These are phyloP conservation scores for Arenicola marina DNA, from an alignment of 2,888 invertebrate genomes.

Conservation along the genomic window DNA sequence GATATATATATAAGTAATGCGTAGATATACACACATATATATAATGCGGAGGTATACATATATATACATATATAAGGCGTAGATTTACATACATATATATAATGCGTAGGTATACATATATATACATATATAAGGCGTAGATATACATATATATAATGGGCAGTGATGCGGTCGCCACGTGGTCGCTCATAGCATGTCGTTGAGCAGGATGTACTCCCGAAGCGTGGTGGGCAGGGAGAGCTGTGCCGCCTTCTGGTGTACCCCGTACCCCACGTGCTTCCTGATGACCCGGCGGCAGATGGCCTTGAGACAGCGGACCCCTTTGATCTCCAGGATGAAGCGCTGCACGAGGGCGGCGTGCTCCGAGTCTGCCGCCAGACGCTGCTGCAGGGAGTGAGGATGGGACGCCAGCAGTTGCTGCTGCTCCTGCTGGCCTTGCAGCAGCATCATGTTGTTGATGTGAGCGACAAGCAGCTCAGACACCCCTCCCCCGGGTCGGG, in stretches of 20 bases:
- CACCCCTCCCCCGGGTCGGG: neutral
- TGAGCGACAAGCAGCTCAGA: neutral
- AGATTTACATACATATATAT: no score
- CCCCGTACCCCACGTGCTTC: constrained; percentile 52
- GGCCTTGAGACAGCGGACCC: constrained; percentile 53
- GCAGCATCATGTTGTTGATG: constrained; percentile 25
- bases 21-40: no score
- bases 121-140: no score
- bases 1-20: no score
- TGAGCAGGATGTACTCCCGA: constrained; percentile 55
- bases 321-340: constrained; percentile 48
- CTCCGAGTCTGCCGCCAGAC: constrained; percentile 37
- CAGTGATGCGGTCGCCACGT: no score
- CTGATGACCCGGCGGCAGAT: constrained; percentile 57
- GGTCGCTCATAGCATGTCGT: constrained; percentile 37
- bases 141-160: no score
- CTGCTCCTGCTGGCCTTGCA: constrained; percentile 37
- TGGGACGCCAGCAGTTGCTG: neutral
- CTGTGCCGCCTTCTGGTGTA: constrained; percentile 46
- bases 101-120: no score
- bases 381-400: constrained; percentile 6
- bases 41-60: no score
- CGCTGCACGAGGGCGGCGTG: constrained; percentile 47
- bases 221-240: constrained; percentile 54
- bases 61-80: no score